phyloP scores from a whole-genome alignment of 2,888 invertebrate species.

The Phytoseiulus persimilis region DNA sequence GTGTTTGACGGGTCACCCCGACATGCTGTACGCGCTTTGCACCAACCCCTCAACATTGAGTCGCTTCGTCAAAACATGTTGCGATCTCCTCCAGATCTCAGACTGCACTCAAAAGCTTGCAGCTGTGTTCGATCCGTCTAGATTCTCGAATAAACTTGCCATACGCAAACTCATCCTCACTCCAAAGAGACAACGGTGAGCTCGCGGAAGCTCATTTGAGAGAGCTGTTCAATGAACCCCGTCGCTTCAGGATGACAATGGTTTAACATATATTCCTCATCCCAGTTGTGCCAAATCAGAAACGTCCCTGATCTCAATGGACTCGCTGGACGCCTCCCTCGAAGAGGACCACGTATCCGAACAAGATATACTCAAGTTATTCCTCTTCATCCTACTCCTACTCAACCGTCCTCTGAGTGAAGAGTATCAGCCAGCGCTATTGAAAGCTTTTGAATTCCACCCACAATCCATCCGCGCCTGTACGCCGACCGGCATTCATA shows the following conservation, averaged over 20 bases:
- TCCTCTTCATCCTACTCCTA: constrained; percentile 48
- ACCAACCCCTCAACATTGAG: constrained; percentile 8
- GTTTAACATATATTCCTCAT: background rate
- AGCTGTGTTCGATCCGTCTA: constrained; percentile 59
- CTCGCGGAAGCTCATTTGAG: background rate
- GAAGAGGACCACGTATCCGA: constrained; percentile 45
- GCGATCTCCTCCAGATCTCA: constrained; percentile 35
- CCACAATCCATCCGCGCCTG: background rate
- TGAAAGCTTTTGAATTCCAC: constrained; percentile 26
- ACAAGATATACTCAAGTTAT: constrained; percentile 48
- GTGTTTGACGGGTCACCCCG: constrained; percentile 28
- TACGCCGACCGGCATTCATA: background rate
- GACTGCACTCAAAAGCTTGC: constrained; percentile 51
- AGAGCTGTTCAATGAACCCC: background rate
- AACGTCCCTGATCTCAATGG: constrained; percentile 35
- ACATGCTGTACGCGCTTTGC: constrained; percentile 8
- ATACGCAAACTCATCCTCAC: constrained; percentile 32
- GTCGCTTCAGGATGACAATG: background rate
- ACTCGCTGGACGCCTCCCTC: constrained; percentile 40
- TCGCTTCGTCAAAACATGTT: constrained; percentile 28
- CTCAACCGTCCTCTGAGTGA: constrained; percentile 47
- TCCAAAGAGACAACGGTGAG: constrained; percentile 29
- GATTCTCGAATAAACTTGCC: constrained; percentile 49
- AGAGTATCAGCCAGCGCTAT: constrained; percentile 32
- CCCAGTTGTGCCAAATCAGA: constrained; percentile 37